Evolutionary conservation across 2,888 invertebrate species (phyloP), one percentile per base, ranked within the genome.

Genomic region (Listrodromus nycthemerus): DNA sequence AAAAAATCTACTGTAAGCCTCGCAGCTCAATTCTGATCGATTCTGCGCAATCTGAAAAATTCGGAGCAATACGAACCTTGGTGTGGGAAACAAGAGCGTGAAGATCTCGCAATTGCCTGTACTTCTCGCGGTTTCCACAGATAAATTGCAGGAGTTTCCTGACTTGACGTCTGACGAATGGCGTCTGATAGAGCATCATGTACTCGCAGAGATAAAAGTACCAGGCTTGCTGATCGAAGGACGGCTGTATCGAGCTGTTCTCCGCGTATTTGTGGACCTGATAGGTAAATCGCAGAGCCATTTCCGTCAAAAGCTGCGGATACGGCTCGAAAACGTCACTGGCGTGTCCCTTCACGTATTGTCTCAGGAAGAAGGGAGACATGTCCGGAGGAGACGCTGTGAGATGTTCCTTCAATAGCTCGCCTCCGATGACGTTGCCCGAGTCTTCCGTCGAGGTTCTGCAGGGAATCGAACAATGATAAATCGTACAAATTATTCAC

Each of bases 61-160:
- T 55, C 10, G 7, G n/a, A 24, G 30, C 16, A 24, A 27, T 19
- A 79, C 87, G 85, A 79, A 96, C 96, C 91, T 96, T 96, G 91
- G 99, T 95, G 91, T 99, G 98, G 52, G 97, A 97, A 89, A 97
- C 97, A 5, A 99, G 95, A 0, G 98, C 97, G 94, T 99, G 98
- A 16, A 98, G 95, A 94, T 99, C 99, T 58, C 99, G 96, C 86
- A 98, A 94, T 91, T 98, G 97, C 0, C 99, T 96, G 94, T 99
- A 99, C 76, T 98, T 98, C 89, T 99, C 99, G 91, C 99, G 98
- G 77, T 97, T 98, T 27, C 98, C 99, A 92, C 99, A 98, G 87
- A 99, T 96, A 89, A 98, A 97, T 87, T 99, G 95, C 21, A 99
- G 93, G 21, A 99, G 94, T 94, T 99, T 99, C 75, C 99, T 96